These are phyloP conservation scores for Turnix velox DNA, from an alignment of 2,113 vertebrate genomes.

Conservation along the genomic window DNA sequence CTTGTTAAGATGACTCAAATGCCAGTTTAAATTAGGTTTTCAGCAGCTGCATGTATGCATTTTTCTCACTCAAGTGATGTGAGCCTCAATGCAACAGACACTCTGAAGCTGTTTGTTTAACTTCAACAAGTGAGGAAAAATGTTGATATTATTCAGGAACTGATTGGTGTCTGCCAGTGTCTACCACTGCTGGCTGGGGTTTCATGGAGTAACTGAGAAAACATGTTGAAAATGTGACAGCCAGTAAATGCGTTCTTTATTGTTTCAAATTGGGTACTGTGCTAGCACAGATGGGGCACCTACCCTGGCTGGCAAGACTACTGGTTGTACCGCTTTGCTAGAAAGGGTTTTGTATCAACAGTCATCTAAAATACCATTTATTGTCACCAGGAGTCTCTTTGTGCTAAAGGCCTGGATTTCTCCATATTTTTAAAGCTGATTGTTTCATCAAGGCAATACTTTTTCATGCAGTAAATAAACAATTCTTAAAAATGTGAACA, in stretches of 20 bases:
- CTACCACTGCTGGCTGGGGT: neutral
- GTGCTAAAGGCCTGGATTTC: neutral
- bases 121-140: neutral
- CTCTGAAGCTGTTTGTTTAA: neutral
- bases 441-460: neutral
- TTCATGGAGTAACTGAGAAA: neutral
- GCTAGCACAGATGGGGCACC: neutral
- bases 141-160: neutral
- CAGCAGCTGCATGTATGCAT: neutral
- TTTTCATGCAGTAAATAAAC: neutral
- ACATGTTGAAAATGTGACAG: slow-evolving; percentile 19
- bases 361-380: slow-evolving; percentile 1
- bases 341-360: neutral
- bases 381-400: neutral
- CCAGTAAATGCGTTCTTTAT: neutral
- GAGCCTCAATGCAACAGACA: neutral
- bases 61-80: neutral
- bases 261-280: neutral
- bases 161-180: neutral
- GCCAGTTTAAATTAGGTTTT: neutral
- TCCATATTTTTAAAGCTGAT: neutral
- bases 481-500: neutral
- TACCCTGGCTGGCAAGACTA: neutral
- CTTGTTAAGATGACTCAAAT: neutral
- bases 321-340: neutral